phyloP scores from a whole-genome alignment of 1,140 invertebrate species.

The Nebria ingens region DNA sequence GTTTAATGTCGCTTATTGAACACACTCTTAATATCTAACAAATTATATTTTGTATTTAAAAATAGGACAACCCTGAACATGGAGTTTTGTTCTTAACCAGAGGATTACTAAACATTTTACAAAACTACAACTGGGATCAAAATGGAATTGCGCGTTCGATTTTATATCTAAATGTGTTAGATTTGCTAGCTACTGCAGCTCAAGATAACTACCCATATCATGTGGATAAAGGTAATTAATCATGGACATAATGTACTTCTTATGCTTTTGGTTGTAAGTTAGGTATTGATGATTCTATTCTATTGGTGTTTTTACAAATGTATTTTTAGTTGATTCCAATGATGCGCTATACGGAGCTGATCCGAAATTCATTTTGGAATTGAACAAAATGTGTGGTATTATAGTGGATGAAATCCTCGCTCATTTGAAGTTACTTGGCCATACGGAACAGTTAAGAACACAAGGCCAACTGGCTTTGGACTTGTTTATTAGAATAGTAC shows the following conservation, averaged over 20 bases:
- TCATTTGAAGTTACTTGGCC: slow-evolving; percentile 55
- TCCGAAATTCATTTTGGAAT: slow-evolving; percentile 70
- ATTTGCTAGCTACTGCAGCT: slow-evolving; percentile 58
- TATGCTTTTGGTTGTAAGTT: background rate
- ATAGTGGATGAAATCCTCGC: slow-evolving; percentile 67
- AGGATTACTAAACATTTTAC: slow-evolving; percentile 61
- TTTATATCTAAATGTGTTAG: slow-evolving; percentile 60
- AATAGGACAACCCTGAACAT: slow-evolving; percentile 79
- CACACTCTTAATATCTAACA: background rate
- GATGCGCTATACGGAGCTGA: slow-evolving; percentile 87
- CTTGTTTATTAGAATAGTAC: slow-evolving; percentile 59
- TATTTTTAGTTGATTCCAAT: slow-evolving; percentile 78
- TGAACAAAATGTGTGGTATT: slow-evolving; percentile 67
- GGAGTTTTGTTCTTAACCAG: slow-evolving; percentile 68
- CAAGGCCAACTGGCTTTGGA: slow-evolving; percentile 62
- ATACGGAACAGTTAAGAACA: slow-evolving; percentile 45
- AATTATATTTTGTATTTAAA: background rate
- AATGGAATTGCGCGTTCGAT: slow-evolving; percentile 42
- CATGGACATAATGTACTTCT: background rate
- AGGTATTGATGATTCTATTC: background rate
- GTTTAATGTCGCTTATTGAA: slow-evolving; percentile 11
- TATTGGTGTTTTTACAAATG: too few relatives aligned
- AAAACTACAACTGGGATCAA: slow-evolving; percentile 55
- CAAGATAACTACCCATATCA: slow-evolving; percentile 76
- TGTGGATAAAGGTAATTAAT: slow-evolving; percentile 58